Evolutionary conservation across 2,113 vertebrate genomes (phyloP), one percentile per base, ranked within the genome.

Genomic region (Vulpes ferrilata): DNA sequence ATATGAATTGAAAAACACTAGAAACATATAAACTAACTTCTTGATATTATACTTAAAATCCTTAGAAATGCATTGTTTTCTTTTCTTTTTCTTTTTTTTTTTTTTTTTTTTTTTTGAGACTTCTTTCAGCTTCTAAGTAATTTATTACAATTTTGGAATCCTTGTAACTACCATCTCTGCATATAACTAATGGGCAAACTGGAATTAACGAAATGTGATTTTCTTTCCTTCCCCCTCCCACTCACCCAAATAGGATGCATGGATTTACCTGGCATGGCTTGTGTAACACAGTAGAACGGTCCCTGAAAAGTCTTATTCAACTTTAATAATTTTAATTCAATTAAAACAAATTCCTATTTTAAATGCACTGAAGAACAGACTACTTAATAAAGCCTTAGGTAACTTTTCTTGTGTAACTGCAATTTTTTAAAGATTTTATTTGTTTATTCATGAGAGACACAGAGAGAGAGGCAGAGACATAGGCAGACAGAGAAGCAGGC

Each of bases 71-170:
- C 1, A 23, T 30, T 60, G 6, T n/a, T 92, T 65, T 17, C 30
- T 48, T 32, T 55, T 59, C 78, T 71, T 35, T 7, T 7, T n/a
- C n/a, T 48, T 32, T 38, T 59, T 43, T 43, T 43, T 43, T 43
- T 0, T 43, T 43, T 55, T 25, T 81, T 48, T 32, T 55, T 55
- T 81, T 71, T 35, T 32, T 7, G 38, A 94, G 57, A 71, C 30
- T 48, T 81, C 25, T 51, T 93, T 88, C 11, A 95, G 11, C 25
- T 81, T 5, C 27, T 93, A 73, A 64, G 6, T 53, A 59, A 78
- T 71, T 88, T 82, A 25, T 67, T 89, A 90, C 9, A 43, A 85
- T 81, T 97, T 95, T 81, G 32, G n/a, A 92, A 62, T 90, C 64
- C n/a, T 74, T 94, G 27, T 60, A 88, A 93, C 71, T 57, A 48